Conservation (phyloP, 1,140 invertebrate species). For the Drosophila repleta region DNA sequence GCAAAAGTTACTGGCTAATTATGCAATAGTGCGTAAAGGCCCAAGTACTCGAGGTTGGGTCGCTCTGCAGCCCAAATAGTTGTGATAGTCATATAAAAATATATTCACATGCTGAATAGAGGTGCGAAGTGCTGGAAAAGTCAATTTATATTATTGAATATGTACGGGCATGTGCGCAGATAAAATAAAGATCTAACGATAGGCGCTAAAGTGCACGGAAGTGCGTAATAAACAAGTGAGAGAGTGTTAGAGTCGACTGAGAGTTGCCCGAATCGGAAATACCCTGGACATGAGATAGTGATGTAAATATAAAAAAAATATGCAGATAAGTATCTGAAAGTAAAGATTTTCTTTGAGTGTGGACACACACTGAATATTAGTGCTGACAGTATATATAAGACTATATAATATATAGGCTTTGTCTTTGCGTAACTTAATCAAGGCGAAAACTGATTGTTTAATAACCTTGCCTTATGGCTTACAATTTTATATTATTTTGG, state of each 20-base stretch:
- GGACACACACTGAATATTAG: too few relatives aligned
- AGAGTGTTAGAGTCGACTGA: neutral
- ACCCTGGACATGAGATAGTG: too few relatives aligned
- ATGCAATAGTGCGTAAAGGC: slow-evolving; percentile 59
- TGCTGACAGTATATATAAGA: too few relatives aligned
- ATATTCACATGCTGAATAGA: slow-evolving; percentile 3
- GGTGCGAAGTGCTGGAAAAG: slow-evolving; percentile 23
- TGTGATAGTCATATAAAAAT: neutral
- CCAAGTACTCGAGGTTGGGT: slow-evolving; percentile 33
- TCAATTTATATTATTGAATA: slow-evolving; percentile 30
- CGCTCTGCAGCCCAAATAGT: neutral
- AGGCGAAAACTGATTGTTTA: too few relatives aligned
- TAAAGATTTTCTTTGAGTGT: too few relatives aligned
- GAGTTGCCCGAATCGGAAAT: too few relatives aligned
- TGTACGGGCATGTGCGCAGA: neutral
- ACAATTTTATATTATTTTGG: too few relatives aligned
- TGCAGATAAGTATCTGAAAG: too few relatives aligned
- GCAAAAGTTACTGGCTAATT: slow-evolving; percentile 58
- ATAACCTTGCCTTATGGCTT: too few relatives aligned
- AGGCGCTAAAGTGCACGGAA: neutral
- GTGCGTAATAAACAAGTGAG: neutral
- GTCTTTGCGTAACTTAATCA: too few relatives aligned
- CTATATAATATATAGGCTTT: too few relatives aligned
- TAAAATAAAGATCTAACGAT: slow-evolving; percentile 19
- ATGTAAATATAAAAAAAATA: too few relatives aligned